phyloP scores from a whole-genome alignment of 1,140 invertebrate species.

The Pogonus chalceus region DNA sequence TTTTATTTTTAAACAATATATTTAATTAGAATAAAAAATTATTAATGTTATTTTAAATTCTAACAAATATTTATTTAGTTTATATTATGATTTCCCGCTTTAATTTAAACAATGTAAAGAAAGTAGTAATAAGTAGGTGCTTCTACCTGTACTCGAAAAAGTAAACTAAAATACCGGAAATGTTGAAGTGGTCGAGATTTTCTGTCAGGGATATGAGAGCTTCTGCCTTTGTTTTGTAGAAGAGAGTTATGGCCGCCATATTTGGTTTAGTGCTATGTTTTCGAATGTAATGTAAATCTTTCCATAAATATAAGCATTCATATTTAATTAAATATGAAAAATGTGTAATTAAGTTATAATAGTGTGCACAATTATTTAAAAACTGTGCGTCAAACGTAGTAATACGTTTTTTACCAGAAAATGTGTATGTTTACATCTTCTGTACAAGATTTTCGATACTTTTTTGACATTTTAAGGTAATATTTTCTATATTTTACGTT shows the following conservation, averaged over 20 bases:
- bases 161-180: neutral
- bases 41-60: too few species aligned
- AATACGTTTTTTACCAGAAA: neutral
- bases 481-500: neutral
- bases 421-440: slow-evolving; percentile 9
- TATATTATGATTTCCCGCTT: neutral
- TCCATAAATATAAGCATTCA: neutral
- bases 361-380: neutral
- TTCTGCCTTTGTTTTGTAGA: slow-evolving; percentile 10
- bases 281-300: neutral
- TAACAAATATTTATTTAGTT: neutral
- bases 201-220: slow-evolving; percentile 8
- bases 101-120: neutral
- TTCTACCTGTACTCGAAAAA: neutral
- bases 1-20: too few species aligned
- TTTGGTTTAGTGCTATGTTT: slow-evolving; percentile 10
- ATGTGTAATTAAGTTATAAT: neutral
- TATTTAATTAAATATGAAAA: neutral
- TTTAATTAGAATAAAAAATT: too few species aligned
- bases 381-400: neutral
- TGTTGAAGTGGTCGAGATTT: slow-evolving; percentile 1
- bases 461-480: slow-evolving; percentile 8
- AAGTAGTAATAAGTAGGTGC: neutral
- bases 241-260: slow-evolving; percentile 10
- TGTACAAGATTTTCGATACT: neutral